These are phyloP conservation scores for Nymphalis urticae DNA, from an alignment of 2,888 invertebrate genomes.

Conservation along the genomic window DNA sequence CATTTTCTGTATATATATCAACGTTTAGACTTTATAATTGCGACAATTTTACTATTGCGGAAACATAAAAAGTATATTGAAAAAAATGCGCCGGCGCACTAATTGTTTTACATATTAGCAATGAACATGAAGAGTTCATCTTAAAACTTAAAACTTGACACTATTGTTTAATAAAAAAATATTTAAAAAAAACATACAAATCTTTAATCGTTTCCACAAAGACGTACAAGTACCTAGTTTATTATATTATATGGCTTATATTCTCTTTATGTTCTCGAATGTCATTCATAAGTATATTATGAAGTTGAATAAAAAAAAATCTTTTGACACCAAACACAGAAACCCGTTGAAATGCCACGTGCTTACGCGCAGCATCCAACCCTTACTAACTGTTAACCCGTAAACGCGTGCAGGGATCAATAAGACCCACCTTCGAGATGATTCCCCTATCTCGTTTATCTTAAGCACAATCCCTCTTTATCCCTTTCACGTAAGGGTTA, in stretches of 20 bases:
- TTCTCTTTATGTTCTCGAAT: neutral
- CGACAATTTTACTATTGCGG: no score
- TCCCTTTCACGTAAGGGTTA: constrained; percentile 63
- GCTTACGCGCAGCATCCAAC: constrained; percentile 68
- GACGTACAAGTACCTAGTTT: no score
- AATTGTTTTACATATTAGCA: no score
- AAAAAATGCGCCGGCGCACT: no score
- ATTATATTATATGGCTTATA: neutral
- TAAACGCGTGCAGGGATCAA: constrained; percentile 75
- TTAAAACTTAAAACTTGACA: no score
- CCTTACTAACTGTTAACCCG: constrained; percentile 61
- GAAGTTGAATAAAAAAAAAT: neutral
- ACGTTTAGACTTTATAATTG: no score
- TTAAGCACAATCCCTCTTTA: constrained; percentile 65
- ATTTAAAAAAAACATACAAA: no score
- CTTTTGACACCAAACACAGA: constrained; percentile 27
- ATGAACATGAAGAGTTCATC: no score
- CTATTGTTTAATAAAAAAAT: no score
- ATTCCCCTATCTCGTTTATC: constrained; percentile 62
- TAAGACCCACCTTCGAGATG: constrained; percentile 64
- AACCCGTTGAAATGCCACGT: constrained; percentile 50
- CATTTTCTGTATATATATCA: no score
- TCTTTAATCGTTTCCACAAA: no score
- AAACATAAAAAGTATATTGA: no score
- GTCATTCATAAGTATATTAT: neutral